Base-by-base conservation (phyloP, 2,113 vertebrate species). In the Aegithalos caudatus region DNA sequence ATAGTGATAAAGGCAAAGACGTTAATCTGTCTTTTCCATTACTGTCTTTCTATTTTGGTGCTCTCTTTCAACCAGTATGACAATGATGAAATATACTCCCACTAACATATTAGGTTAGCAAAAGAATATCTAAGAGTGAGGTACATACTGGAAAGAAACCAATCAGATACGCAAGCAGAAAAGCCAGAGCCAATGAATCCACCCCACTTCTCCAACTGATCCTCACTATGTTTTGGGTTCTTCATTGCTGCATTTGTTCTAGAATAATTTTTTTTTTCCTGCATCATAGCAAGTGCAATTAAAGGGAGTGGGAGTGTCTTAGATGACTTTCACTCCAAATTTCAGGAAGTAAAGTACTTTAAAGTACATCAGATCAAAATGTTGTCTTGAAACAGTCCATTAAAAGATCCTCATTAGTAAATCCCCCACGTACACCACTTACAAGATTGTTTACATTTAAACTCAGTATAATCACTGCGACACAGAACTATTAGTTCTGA, bases 191-290 rank as follows among this genome's bases (percentile, higher is more conserved):
- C 4, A 27, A 19, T n/a, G 8, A 67, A 72, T 23, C 7, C 1
- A 45, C 4, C 1, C 5, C 2, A 7, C 20, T 64, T 58, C 12
- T 58, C 9, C 35, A 54, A 14, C 4, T 31, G 8, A 40, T 48
- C 10, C 53, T 58, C 44, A 45, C 6, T 22, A 27, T 5, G 18
- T 56, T 79, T 42, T 58, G 12, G 5, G 10, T 61, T 70, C 25
- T 17, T 78, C 14, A 20, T 69, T 73, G 66, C 29, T 65, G 10
- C 8, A 70, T 73, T 40, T 73, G 1, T 31, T 65, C 29, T 47
- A 4, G 6, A 12, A 44, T 11, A 0, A 20, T 18, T 58, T 4
- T 2, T 5, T 35, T 70, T 53, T 66, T 44, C 23, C 7, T 45
- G 4, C 4, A 27, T 50, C 1, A 0, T 45, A 12, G 37, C 16